These are phyloP conservation scores for Drosophila limbata DNA, from an alignment of 2,888 invertebrate genomes.

Conservation along the genomic window DNA sequence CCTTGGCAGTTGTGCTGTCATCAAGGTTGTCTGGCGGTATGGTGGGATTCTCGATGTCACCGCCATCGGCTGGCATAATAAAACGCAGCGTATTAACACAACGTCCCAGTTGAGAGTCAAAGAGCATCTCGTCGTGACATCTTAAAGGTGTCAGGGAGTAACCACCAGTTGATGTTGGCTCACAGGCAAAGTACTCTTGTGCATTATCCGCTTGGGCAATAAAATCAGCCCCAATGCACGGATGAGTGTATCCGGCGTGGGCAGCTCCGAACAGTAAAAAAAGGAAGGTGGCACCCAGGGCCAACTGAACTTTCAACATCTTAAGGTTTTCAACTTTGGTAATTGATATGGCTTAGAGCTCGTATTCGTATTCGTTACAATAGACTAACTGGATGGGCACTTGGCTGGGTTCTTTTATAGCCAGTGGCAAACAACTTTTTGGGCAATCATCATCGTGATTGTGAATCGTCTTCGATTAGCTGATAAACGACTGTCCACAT, in stretches of 20 bases:
- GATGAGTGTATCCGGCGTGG: slow-evolving; percentile 24
- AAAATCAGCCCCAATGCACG: slow-evolving; percentile 57
- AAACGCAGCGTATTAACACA: slow-evolving; percentile 44
- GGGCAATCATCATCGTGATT: slow-evolving; percentile 36
- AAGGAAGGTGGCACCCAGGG: slow-evolving; percentile 25
- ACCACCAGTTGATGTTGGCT: slow-evolving; percentile 46
- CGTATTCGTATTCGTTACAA: slow-evolving; percentile 42
- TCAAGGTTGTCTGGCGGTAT: slow-evolving; percentile 47
- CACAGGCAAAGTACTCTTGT: slow-evolving; percentile 63
- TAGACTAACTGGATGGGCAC: slow-evolving; percentile 67
- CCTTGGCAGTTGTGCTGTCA: slow-evolving; percentile 12
- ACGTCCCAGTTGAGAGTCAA: slow-evolving; percentile 37
- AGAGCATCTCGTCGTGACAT: slow-evolving; percentile 58
- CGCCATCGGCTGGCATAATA: slow-evolving; percentile 33
- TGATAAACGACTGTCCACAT: slow-evolving; percentile 52
- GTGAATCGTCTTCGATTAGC: slow-evolving; percentile 45
- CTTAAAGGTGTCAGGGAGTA: slow-evolving; percentile 49
- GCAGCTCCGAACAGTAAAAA: slow-evolving; percentile 30
- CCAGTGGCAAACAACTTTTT: slow-evolving; percentile 26
- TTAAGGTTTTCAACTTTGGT: slow-evolving; percentile 5
- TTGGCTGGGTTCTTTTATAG: slow-evolving; percentile 70
- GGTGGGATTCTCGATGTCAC: slow-evolving; percentile 68
- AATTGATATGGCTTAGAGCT: slow-evolving; percentile 35
- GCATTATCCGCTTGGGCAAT: slow-evolving; percentile 58
- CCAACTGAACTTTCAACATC: slow-evolving; percentile 40